phyloP scores from a whole-genome alignment of 1,140 invertebrate genomes.

The Rhynchophorus ferrugineus region DNA sequence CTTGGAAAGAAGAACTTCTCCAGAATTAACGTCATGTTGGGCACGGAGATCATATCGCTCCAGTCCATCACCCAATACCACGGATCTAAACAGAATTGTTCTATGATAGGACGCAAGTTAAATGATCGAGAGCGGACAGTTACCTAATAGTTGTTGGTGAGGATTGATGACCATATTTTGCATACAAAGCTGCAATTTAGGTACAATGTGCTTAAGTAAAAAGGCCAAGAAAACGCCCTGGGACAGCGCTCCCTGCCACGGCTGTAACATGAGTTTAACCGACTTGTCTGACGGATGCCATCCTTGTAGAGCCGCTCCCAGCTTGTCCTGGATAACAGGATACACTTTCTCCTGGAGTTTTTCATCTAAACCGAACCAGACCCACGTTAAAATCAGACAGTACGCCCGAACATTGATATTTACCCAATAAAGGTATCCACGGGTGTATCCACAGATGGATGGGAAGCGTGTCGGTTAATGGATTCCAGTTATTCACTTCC shows the following conservation, averaged over 20 bases:
- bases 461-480: constrained; percentile 84
- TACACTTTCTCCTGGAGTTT: constrained; percentile 74
- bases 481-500: constrained; percentile 90
- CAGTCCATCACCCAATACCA: constrained; percentile 81
- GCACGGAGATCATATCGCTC: constrained; percentile 67
- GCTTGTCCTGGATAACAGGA: constrained; percentile 86
- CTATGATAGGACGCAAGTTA: not conserved
- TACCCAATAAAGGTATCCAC: constrained; percentile 77
- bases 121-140: not conserved
- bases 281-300: constrained; percentile 93
- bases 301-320: constrained; percentile 74
- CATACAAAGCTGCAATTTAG: constrained; percentile 74
- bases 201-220: constrained; percentile 82
- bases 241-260: constrained; percentile 84
- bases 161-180: constrained; percentile 76
- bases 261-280: constrained; percentile 83
- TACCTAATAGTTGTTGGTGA: constrained; percentile 68
- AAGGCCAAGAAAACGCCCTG: constrained; percentile 78
- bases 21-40: constrained; percentile 63
- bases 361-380: constrained; percentile 43
- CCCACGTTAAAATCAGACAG: no score
- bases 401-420: no score
- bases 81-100: constrained; percentile 29
- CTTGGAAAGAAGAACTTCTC: constrained; percentile 83
- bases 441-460: constrained; percentile 96